These are phyloP conservation scores for Dioctria linearis DNA, from an alignment of 2,888 invertebrate species.

Conservation along the genomic window DNA sequence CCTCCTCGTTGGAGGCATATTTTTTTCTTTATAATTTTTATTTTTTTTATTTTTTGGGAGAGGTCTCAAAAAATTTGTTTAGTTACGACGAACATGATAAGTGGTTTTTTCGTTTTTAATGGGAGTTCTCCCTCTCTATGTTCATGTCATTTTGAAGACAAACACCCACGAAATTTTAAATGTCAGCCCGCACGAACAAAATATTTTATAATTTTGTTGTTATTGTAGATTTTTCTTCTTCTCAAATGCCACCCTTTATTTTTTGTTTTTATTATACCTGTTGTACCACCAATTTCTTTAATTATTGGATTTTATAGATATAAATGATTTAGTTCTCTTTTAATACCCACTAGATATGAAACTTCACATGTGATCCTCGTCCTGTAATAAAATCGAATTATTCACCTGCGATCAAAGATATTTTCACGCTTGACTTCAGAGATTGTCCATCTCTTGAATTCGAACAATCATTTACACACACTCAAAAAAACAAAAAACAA, in stretches of 20 bases:
- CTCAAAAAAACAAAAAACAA: not conserved
- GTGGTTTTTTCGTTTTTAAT: not conserved
- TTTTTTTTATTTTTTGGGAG: not conserved
- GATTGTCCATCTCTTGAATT: conserved; percentile 14
- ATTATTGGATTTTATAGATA: conserved; percentile 26
- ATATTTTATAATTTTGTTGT: not conserved
- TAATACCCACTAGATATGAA: not conserved
- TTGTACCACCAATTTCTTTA: conserved; percentile 20
- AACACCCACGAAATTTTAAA: not conserved
- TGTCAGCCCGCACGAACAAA: not conserved
- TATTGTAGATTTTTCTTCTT: not conserved
- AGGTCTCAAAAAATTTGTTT: conserved; percentile 39
- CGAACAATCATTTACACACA: not conserved
- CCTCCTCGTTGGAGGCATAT: conserved; percentile 44
- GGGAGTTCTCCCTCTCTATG: no score
- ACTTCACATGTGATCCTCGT: not conserved
- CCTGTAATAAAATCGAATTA: conserved; percentile 23
- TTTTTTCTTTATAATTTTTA: no score
- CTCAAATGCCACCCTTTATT: conserved; percentile 24
- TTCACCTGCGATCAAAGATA: conserved; percentile 42
- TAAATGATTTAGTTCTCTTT: conserved; percentile 35
- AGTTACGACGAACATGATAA: not conserved
- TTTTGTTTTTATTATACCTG: not conserved
- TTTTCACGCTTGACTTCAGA: conserved; percentile 37
- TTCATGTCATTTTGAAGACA: no score